Evolutionary conservation across 1,140 invertebrate genomes (phyloP).

Genomic region (Philotrypesis tridentata): DNA sequence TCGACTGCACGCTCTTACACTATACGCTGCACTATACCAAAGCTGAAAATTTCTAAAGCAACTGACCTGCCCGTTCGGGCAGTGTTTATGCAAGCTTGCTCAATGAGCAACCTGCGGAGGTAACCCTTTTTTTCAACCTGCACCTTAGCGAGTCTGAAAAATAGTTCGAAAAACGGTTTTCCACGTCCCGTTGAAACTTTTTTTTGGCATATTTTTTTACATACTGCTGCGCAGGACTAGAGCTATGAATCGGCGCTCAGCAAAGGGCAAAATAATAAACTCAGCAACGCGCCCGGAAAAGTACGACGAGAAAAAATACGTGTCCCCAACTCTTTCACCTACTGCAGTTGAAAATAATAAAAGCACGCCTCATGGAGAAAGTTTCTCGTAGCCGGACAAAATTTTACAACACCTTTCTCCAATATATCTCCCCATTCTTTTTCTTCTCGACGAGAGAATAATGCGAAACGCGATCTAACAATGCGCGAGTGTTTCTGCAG

Average conservation of each 20-base stretch:
- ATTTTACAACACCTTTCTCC: conserved; percentile 45
- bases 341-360: conserved; percentile 25
- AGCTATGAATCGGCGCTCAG: background rate
- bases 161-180: conserved; percentile 40
- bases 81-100: background rate
- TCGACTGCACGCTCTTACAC: too few relatives aligned
- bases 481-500: background rate
- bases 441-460: conserved; percentile 1
- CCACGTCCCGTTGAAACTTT: conserved; percentile 11
- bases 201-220: conserved; percentile 49
- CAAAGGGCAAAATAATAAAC: conserved; percentile 36
- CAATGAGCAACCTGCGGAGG: background rate
- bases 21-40: too few relatives aligned
- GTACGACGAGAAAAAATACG: conserved; percentile 15
- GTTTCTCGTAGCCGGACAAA: background rate
- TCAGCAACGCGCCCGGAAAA: background rate
- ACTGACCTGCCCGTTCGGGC: too few relatives aligned
- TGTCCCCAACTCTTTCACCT: background rate
- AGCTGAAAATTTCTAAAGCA: too few relatives aligned
- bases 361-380: conserved; percentile 39
- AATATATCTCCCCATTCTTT: conserved; percentile 17
- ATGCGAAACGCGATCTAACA: conserved; percentile 40
- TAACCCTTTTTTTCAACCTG: conserved; percentile 8
- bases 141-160: background rate
- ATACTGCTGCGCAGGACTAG: background rate